Conservation (phyloP, 2,888 invertebrate species). For the Lucinisca nassula region DNA sequence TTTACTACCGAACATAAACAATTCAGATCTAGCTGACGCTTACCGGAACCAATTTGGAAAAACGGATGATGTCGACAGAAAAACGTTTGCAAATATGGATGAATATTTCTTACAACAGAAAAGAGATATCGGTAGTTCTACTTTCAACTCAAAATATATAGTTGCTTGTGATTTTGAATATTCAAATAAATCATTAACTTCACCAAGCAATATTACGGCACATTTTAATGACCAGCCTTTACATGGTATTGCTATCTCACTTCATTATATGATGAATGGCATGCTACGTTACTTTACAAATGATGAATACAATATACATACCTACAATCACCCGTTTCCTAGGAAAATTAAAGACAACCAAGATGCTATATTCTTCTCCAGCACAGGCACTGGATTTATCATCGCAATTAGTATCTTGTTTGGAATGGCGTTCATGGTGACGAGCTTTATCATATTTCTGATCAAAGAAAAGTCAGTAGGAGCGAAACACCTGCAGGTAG, state of each 20-base stretch:
- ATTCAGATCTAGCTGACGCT: not conserved
- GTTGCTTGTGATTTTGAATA: slow-evolving; percentile 79
- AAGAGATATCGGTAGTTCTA: slow-evolving; percentile 79
- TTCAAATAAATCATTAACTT: not conserved
- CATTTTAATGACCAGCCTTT: slow-evolving; percentile 94
- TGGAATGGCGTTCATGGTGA: slow-evolving; percentile 83
- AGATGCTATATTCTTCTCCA: slow-evolving; percentile 12
- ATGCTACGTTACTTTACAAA: slow-evolving; percentile 61
- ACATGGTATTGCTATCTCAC: slow-evolving; percentile 92
- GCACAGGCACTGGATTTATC: slow-evolving; percentile 61
- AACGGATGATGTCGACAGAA: not conserved
- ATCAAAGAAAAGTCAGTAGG: slow-evolving; percentile 78
- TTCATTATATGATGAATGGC: slow-evolving; percentile 88
- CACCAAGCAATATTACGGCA: slow-evolving; percentile 84
- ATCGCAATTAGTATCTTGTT: slow-evolving; percentile 74
- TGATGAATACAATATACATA: slow-evolving; percentile 51
- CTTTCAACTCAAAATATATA: slow-evolving; percentile 86
- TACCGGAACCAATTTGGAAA: not conserved
- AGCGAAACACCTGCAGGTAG: slow-evolving; percentile 79
- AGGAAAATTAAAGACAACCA: slow-evolving; percentile 37
- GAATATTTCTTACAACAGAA: slow-evolving; percentile 71
- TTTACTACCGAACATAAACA: not conserved
- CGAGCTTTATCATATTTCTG: slow-evolving; percentile 79
- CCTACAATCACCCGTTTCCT: slow-evolving; percentile 65
- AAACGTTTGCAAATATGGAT: not conserved